These are phyloP conservation scores for Acrocephalus kingi DNA, from an alignment of 2,113 vertebrate genomes.

Conservation along the genomic window DNA sequence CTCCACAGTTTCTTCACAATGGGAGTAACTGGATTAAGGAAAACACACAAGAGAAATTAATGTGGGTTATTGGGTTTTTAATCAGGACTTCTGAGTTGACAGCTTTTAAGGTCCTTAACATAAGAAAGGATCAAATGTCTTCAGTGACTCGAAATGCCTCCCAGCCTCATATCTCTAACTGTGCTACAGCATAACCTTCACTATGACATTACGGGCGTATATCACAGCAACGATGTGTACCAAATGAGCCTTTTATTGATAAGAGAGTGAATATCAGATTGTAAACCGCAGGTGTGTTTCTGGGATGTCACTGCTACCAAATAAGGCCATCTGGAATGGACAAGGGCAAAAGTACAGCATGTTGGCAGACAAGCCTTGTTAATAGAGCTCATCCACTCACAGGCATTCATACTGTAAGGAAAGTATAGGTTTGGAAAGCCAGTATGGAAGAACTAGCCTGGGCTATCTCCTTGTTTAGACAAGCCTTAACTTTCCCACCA, in stretches of 20 bases:
- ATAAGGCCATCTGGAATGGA: neutral
- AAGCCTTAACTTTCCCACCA: conserved; percentile 9
- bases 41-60: neutral
- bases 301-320: neutral
- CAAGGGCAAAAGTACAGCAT: neutral
- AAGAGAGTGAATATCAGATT: neutral
- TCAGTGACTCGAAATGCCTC: neutral
- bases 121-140: neutral
- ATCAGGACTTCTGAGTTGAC: neutral
- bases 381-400: neutral
- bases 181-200: neutral
- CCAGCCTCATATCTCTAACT: neutral
- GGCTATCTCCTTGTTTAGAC: neutral
- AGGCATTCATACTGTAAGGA: neutral
- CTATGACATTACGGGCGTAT: neutral
- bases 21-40: neutral
- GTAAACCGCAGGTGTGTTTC: conserved; percentile 6
- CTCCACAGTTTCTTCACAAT: neutral
- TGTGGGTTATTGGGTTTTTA: neutral
- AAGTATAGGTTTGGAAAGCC: neutral
- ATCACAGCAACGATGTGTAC: neutral
- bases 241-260: neutral
- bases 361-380: neutral
- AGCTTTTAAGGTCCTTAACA: neutral
- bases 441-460: neutral